Base-by-base conservation (phyloP, 2,888 invertebrate species). In the Antheraea assamensis region DNA sequence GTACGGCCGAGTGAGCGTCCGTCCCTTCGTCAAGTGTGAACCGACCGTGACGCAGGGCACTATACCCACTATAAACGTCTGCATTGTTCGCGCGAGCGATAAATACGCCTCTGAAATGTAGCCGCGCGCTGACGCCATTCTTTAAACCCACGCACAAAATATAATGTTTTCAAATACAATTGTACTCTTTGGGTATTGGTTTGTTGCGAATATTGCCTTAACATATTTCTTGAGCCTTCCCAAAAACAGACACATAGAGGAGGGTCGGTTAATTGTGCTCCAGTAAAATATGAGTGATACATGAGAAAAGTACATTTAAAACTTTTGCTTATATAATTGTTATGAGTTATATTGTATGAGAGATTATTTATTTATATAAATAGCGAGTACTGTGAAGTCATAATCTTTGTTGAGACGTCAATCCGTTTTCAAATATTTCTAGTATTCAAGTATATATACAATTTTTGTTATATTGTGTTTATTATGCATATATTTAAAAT, bases 1-100 rank as follows among this genome's bases (percentile, higher is more conserved):
- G 55, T 8, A 24, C n/a, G 19, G 19, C 52, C 17, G 27, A 31
- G 64, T 30, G 35, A 35, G 42, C 24, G 71, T 31, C 71, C 74
- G 71, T 70, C 72, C 76, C 77, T 74, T 30, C 74, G 76, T 78
- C 78, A 78, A 75, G 74, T 70, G 71, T 68, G 73, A 74, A 75
- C 76, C 74, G 76, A 71, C 73, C 77, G 75, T 75, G 76, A 79
- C 76, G 74, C 71, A 42, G 64, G 73, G 10, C 71, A 76, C 77
- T 68, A 74, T 74, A 71, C 55, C 66, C 42, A 42, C 35, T 66
- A 42, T 68, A 71, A 71, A 74, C 64, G 71, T 55, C 35, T 35
- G 66, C 71, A 74, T 74, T 74, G 74, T 74, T 66, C 27, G 66
- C 68, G 55, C n/a, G 42, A 24, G 68, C 68, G 71, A 74, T 74